Evolutionary conservation across 2,888 invertebrate genomes (phyloP).

Genomic region (Dryobota labecula): DNA sequence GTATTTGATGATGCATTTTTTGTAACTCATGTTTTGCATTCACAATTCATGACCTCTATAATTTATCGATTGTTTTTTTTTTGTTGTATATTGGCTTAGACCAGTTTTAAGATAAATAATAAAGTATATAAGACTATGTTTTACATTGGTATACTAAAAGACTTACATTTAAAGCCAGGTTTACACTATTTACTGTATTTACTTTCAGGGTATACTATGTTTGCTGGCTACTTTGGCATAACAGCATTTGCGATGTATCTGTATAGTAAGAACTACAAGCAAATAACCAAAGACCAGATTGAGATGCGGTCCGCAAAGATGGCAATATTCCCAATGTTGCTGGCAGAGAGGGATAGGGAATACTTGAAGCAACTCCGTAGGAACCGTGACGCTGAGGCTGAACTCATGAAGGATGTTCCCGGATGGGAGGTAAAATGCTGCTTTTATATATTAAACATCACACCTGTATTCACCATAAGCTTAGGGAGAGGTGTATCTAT

Average conservation of each 20-base stretch:
- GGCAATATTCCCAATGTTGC: conserved; percentile 94
- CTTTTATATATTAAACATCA: background rate
- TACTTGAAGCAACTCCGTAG: conserved; percentile 94
- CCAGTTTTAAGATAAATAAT: background rate
- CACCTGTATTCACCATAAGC: background rate
- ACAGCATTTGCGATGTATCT: conserved; percentile 90
- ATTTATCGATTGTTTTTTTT: conserved; percentile 2
- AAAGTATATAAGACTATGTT: background rate
- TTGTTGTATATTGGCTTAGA: background rate
- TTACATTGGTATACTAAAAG: background rate
- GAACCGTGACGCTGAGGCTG: conserved; percentile 95
- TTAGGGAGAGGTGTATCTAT: background rate
- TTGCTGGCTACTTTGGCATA: conserved; percentile 91
- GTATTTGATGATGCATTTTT: background rate
- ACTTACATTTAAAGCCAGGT: background rate
- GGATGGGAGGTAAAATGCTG: conserved; percentile 93
- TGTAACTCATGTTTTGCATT: background rate
- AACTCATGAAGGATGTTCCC: conserved; percentile 97
- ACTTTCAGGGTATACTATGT: conserved; percentile 91
- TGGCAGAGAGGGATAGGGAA: conserved; percentile 96
- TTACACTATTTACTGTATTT: background rate
- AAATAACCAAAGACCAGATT: conserved; percentile 89
- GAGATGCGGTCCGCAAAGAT: conserved; percentile 95
- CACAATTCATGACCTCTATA: conserved; percentile 8
- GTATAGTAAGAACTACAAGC: conserved; percentile 90